Conservation (phyloP, 37 sponge, comb jelly and placozoan genomes). For the Amphimedon queenslandica region DNA sequence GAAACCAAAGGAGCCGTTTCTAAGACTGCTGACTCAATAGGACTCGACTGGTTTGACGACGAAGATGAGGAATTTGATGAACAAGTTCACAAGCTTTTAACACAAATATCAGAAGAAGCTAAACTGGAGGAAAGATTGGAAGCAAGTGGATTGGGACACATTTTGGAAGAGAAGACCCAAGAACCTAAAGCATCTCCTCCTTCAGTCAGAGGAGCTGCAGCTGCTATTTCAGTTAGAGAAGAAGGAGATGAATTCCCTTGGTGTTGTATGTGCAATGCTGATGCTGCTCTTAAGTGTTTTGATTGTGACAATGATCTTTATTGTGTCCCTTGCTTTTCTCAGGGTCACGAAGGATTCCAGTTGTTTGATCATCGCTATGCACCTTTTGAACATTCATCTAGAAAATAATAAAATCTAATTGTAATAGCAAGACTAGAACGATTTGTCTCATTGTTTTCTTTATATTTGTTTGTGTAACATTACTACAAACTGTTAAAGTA, state of each 20-base stretch:
- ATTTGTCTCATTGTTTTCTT: too few species aligned
- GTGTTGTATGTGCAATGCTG: conserved; percentile 94
- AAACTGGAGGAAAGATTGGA: conserved; percentile 66
- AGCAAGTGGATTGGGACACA: conserved; percentile 18
- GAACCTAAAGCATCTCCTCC: not conserved
- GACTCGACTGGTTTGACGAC: not conserved
- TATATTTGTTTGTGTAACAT: too few species aligned
- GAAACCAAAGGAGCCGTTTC: not conserved
- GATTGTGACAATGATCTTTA: conserved; percentile 93
- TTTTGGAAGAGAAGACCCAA: conserved; percentile 11
- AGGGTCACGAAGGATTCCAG: conserved; percentile 87
- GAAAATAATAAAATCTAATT: too few species aligned
- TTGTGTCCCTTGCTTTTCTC: conserved; percentile 83
- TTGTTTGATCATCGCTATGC: conserved; percentile 70
- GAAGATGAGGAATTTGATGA: conserved; percentile 18
- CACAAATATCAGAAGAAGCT: conserved; percentile 54
- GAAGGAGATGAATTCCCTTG: conserved; percentile 82
- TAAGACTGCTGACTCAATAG: not conserved
- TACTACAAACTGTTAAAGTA: too few species aligned
- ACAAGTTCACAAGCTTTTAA: conserved; percentile 56
- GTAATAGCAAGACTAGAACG: too few species aligned
- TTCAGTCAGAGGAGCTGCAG: not conserved
- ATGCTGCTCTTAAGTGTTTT: conserved; percentile 78
- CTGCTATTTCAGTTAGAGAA: not conserved
- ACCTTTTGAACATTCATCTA: conserved; percentile 39